Conservation (phyloP, 2,888 invertebrate genomes). For the Netelia virgata region DNA sequence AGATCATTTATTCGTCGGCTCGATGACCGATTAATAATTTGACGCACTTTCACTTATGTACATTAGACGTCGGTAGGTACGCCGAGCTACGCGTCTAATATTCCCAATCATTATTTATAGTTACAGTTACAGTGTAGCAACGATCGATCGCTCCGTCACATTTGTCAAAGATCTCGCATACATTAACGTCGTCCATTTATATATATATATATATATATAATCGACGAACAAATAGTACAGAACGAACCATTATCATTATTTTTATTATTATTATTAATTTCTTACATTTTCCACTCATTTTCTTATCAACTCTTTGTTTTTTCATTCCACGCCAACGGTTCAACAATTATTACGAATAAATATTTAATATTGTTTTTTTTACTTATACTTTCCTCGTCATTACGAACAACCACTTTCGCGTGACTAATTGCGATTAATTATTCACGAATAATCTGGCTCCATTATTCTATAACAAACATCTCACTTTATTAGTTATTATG, state of each 20-base stretch:
- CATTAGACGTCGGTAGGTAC: constrained; percentile 12
- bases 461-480: constrained; percentile 50
- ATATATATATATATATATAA: neutral
- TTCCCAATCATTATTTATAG: constrained; percentile 10
- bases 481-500: constrained; percentile 38
- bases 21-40: constrained; percentile 25
- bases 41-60: constrained; percentile 19
- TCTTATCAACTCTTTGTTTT: constrained; percentile 16
- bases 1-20: constrained; percentile 43
- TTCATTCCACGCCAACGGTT: constrained; percentile 61
- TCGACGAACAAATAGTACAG: constrained; percentile 29
- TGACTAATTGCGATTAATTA: constrained; percentile 20
- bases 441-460: constrained; percentile 43
- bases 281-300: constrained; percentile 2
- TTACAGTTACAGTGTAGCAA: constrained; percentile 31
- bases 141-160: constrained; percentile 34
- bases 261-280: constrained; percentile 58
- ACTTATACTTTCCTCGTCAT: neutral
- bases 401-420: constrained; percentile 27
- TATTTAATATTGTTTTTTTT: constrained; percentile 36
- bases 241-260: constrained; percentile 19
- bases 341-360: constrained; percentile 64
- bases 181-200: neutral
- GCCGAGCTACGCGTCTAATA: neutral
- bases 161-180: neutral